These are phyloP conservation scores for Chondrosia reniformis DNA, from an alignment of 37 sponge, comb jelly and placozoan species.

Conservation along the genomic window DNA sequence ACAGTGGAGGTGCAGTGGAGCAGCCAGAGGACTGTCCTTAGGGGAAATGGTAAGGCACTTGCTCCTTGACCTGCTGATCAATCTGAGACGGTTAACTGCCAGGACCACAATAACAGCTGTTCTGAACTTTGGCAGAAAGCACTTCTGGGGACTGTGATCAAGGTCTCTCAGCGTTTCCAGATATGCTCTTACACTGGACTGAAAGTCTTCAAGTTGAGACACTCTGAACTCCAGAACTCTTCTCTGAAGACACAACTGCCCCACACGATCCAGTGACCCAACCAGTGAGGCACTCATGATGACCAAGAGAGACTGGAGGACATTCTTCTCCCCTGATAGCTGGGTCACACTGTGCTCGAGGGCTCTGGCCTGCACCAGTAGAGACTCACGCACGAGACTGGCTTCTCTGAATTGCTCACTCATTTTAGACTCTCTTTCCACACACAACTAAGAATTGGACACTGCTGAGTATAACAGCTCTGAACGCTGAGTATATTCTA, in stretches of 20 bases:
- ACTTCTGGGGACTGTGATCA: too few relatives aligned
- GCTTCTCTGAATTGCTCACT: not conserved
- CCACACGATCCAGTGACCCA: not conserved
- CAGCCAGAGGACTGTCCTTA: too few relatives aligned
- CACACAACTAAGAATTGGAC: not conserved
- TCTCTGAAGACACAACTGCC: not conserved
- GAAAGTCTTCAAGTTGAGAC: not conserved
- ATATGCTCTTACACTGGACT: not conserved
- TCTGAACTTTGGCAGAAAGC: constrained; percentile 29
- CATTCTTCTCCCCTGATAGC: not conserved
- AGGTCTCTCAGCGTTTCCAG: not conserved
- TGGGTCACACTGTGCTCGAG: not conserved
- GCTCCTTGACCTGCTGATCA: too few relatives aligned
- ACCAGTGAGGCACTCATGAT: not conserved
- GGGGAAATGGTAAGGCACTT: too few relatives aligned
- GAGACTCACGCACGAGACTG: not conserved
- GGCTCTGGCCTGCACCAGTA: not conserved
- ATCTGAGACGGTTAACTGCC: not conserved
- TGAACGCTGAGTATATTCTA: too few relatives aligned
- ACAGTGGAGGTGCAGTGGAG: too few relatives aligned
- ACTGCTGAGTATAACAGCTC: too few relatives aligned
- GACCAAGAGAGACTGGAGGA: not conserved
- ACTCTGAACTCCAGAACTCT: not conserved
- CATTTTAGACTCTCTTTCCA: not conserved
- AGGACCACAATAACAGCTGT: not conserved